Evolutionary conservation across 92 coral and sea anemone species (phyloP).

Genomic region (Diadumene lineata): DNA sequence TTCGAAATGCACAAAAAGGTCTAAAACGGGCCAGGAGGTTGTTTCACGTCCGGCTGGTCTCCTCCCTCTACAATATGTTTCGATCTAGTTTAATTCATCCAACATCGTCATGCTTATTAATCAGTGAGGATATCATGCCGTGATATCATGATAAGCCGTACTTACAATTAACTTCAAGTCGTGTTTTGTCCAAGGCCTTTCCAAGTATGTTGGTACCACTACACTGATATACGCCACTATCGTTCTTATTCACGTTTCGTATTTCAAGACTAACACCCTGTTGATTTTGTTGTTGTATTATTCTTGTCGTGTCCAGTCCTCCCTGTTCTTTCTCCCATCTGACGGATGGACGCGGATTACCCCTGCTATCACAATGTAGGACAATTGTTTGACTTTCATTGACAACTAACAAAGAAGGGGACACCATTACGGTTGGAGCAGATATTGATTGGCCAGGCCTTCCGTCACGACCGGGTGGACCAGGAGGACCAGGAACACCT

Average conservation of each 20-base stretch:
- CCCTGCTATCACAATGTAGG: conserved; percentile 7
- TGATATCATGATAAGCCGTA: not conserved
- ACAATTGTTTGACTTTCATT: conserved; percentile 9
- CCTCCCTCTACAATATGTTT: too few species aligned
- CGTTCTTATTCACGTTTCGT: conserved; percentile 12
- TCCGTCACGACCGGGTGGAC: conserved; percentile 17
- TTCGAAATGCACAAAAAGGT: too few species aligned
- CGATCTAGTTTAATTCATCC: too few species aligned
- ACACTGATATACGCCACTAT: conserved; percentile 6
- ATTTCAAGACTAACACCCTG: conserved; percentile 15
- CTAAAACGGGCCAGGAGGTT: too few species aligned
- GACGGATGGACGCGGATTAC: not conserved
- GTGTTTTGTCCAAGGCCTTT: not conserved
- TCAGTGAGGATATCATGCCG: not conserved
- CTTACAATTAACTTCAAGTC: conserved; percentile 10
- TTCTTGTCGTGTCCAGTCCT: conserved; percentile 17
- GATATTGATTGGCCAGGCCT: conserved; percentile 15
- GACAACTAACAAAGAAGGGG: not conserved
- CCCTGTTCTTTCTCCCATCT: conserved; percentile 11
- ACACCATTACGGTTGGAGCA: not conserved
- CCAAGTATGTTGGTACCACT: conserved; percentile 13
- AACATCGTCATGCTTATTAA: too few species aligned
- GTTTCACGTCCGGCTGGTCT: too few species aligned
- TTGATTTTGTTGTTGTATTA: not conserved
- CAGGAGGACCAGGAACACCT: conserved; percentile 14